These are phyloP conservation scores for Falcunculus frontatus DNA, from an alignment of 2,113 vertebrate species.

Conservation along the genomic window DNA sequence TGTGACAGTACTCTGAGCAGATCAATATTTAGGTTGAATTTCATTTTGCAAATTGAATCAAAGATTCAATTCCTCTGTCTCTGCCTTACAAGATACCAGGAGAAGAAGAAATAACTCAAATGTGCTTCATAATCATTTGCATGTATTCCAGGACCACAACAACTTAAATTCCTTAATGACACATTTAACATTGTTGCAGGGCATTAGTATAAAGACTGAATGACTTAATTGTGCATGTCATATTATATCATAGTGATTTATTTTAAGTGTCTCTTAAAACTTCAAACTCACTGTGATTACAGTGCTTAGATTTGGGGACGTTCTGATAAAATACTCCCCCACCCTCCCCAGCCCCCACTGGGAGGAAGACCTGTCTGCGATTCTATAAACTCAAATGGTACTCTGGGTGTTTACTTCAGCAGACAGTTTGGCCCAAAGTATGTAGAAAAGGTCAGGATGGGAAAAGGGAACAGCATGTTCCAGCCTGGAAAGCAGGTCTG, in stretches of 20 bases:
- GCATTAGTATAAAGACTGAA: not conserved
- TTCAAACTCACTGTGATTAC: not conserved
- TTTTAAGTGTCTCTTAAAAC: not conserved
- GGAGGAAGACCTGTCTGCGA: not conserved
- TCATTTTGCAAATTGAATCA: constrained; percentile 31
- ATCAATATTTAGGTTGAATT: constrained; percentile 23
- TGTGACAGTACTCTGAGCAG: not conserved
- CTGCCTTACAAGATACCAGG: not conserved
- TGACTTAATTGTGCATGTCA: not conserved
- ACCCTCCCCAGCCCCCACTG: not conserved
- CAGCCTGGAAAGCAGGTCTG: constrained; percentile 26
- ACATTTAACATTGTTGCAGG: not conserved
- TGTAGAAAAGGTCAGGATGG: not conserved
- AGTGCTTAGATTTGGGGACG: not conserved
- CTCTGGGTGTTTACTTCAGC: constrained; percentile 24
- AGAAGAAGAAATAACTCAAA: not conserved
- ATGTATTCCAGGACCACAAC: not conserved
- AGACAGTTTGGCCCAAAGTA: not conserved
- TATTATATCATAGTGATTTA: not conserved
- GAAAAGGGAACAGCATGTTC: constrained; percentile 50
- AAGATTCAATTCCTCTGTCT: not conserved
- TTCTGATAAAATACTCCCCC: not conserved
- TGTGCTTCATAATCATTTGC: not conserved
- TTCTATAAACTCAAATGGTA: not conserved
- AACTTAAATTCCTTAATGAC: not conserved